Evolutionary conservation across 37 sponge, comb jelly and placozoan species (phyloP).

Genomic region (Chondrosia reniformis): DNA sequence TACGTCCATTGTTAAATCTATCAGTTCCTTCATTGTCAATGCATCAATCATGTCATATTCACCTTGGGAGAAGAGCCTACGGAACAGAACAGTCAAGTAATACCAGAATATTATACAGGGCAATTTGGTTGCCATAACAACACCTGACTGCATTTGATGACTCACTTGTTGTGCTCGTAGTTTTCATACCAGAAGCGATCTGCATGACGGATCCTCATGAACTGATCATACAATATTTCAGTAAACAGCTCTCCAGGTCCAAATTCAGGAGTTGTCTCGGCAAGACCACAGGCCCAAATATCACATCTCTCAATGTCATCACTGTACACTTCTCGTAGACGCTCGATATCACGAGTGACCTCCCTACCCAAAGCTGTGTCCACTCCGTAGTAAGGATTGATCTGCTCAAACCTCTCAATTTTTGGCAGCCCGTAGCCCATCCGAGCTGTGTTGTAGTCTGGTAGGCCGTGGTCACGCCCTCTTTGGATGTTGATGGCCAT

Average conservation of each 20-base stretch:
- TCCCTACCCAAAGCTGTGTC: neutral
- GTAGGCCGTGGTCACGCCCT: slow-evolving; percentile 93
- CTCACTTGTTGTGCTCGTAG: slow-evolving; percentile 61
- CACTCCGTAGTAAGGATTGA: slow-evolving; percentile 74
- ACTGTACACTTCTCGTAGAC: slow-evolving; percentile 77
- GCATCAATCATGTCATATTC: slow-evolving; percentile 59
- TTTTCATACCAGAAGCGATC: slow-evolving; percentile 98
- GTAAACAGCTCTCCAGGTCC: slow-evolving; percentile 90
- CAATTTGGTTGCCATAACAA: neutral
- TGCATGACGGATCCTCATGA: slow-evolving; percentile 82
- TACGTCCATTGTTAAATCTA: slow-evolving; percentile 36
- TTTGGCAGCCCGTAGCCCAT: slow-evolving; percentile 62
- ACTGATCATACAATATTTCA: slow-evolving; percentile 87
- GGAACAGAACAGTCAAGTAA: neutral
- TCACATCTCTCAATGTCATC: slow-evolving; percentile 75
- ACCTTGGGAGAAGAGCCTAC: slow-evolving; percentile 63
- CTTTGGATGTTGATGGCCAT: slow-evolving; percentile 94
- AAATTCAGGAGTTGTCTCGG: slow-evolving; percentile 65
- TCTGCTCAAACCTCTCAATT: slow-evolving; percentile 46
- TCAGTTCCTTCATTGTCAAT: slow-evolving; percentile 53
- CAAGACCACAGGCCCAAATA: slow-evolving; percentile 88
- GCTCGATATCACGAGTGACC: slow-evolving; percentile 60
- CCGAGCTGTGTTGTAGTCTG: slow-evolving; percentile 86
- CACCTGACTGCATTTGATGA: neutral
- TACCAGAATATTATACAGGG: neutral